phyloP scores from a whole-genome alignment of 2,888 invertebrate genomes.

The Plebejus anna region DNA sequence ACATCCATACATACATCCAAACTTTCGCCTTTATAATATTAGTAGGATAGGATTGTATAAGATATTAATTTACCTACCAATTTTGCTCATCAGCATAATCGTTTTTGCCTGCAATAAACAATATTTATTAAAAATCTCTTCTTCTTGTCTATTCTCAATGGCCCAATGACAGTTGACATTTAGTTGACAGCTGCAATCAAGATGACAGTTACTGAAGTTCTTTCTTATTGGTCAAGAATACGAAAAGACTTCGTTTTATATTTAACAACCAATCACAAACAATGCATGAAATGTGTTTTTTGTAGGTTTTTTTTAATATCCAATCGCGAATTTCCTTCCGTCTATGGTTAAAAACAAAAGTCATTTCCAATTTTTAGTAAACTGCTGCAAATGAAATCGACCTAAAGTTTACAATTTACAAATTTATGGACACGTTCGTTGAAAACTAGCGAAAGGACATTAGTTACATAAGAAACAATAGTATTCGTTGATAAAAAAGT shows the following conservation, averaged over 20 bases:
- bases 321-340: neutral
- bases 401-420: neutral
- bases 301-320: neutral
- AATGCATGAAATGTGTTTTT: neutral
- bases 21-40: no score
- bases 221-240: conserved; percentile 1
- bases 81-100: no score
- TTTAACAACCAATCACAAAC: conserved; percentile 13
- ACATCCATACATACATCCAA: no score
- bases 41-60: no score
- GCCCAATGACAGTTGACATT: conserved; percentile 7
- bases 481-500: neutral
- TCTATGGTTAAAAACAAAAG: conserved; percentile 16
- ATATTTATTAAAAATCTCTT: neutral
- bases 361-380: conserved; percentile 4
- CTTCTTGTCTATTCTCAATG: neutral
- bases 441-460: neutral
- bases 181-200: neutral
- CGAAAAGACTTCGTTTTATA: neutral
- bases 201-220: neutral
- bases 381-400: neutral
- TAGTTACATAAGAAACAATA: neutral
- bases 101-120: no score
- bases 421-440: neutral
- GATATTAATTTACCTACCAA: no score